Base-by-base conservation (phyloP, 1,140 invertebrate species). In the Agrilus planipennis region DNA sequence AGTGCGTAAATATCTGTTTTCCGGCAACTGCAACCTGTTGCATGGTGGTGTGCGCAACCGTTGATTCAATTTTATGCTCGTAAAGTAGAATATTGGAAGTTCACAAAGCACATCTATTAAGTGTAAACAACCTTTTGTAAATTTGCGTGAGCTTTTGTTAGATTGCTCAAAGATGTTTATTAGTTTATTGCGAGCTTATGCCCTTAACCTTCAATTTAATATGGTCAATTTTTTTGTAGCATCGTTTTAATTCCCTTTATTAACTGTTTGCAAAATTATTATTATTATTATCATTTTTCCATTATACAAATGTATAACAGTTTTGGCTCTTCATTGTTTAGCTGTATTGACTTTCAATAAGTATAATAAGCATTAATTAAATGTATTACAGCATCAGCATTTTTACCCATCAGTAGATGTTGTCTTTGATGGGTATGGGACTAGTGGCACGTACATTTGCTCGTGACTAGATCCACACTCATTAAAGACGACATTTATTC, bases 381-480 rank as follows among this genome's bases (percentile, higher is more conserved):
- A n/a, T n/a, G n/a, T n/a, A n/a, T n/a, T n/a, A n/a, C n/a, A n/a
- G n/a, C n/a, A 39, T 16, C 27, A 30, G 19, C 5, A 16, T 10
- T 41, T 2, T 21, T n/a, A 15, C 14, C 16, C 14, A 14, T 36
- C 23, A 36, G 30, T 28, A 30, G n/a, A 18, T 34, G 17, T 34
- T 6, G 32, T 38, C 35, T 29, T 38, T 21, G 71, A 61, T 82
- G 81, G 66, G 79, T 81, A 69, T 69, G 70, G 70, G 68, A 78
- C 73, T 81, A 71, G 77, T 76, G 55, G 66, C 73, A 71, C 77
- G 73, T 69, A 71, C 43, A 52, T 56, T 52, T 41, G 57, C 49
- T 67, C 76, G 78, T 84, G 81, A 84, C 80, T 84, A 84, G 80
- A 83, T 82, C 81, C 80, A 83, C 79, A 84, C 81, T 83, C 81